phyloP scores from a whole-genome alignment of 1,140 invertebrate genomes.

The Halyomorpha halys region DNA sequence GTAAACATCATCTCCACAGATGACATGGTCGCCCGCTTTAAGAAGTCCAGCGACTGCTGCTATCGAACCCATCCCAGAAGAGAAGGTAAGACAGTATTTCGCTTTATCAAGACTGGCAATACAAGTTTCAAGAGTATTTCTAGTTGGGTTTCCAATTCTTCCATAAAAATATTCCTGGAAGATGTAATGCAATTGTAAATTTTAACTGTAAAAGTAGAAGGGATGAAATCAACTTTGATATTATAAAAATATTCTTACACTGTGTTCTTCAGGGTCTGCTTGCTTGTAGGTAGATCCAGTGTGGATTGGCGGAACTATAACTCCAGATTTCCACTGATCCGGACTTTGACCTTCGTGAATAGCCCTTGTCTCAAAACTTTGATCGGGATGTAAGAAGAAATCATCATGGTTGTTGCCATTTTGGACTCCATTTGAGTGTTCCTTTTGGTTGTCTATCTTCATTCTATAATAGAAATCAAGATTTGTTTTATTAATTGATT shows the following conservation, averaged over 20 bases:
- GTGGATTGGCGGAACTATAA: constrained; percentile 84
- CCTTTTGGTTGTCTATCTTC: no score
- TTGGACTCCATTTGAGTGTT: no score
- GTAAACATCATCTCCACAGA: constrained; percentile 90
- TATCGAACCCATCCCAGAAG: constrained; percentile 83
- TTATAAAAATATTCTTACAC: constrained; percentile 35
- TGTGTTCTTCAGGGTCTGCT: constrained; percentile 51
- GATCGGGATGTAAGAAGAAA: constrained; percentile 21
- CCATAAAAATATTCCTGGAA: constrained; percentile 81
- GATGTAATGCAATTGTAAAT: no score
- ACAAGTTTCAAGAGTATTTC: constrained; percentile 79
- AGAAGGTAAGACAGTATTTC: constrained; percentile 72
- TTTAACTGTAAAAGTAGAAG: no score
- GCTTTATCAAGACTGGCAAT: constrained; percentile 83
- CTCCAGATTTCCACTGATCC: constrained; percentile 64
- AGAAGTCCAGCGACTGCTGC: constrained; percentile 65
- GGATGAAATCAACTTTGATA: no score
- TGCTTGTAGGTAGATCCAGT: constrained; percentile 92
- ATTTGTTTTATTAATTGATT: no score
- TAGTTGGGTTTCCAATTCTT: constrained; percentile 88
- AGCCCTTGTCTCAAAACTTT: constrained; percentile 73
- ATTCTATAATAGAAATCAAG: no score
- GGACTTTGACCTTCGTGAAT: constrained; percentile 86
- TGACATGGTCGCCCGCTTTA: constrained; percentile 76
- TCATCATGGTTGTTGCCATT: not conserved